Conservation (phyloP, 2,888 invertebrate genomes). For the Hololepta plana region DNA sequence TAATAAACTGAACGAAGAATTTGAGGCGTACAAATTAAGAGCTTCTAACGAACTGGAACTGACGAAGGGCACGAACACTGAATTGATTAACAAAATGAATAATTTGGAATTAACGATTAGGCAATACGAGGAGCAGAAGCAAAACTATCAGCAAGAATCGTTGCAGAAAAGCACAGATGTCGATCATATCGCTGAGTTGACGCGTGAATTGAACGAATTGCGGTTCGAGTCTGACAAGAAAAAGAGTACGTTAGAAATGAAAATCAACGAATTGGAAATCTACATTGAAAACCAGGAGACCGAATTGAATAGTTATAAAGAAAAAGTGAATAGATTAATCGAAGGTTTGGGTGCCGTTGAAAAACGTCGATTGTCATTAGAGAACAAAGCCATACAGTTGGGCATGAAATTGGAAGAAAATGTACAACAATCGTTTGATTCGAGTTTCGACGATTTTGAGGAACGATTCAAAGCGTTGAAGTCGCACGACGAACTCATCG, state of each 20-base stretch:
- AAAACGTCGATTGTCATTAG: constrained; percentile 37
- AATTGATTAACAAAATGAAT: constrained; percentile 8
- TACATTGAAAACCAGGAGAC: constrained; percentile 54
- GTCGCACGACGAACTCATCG: constrained; percentile 42
- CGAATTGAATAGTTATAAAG: constrained; percentile 44
- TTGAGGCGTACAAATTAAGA: constrained; percentile 19
- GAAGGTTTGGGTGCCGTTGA: constrained; percentile 44
- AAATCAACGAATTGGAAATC: constrained; percentile 54
- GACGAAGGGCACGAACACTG: constrained; percentile 16
- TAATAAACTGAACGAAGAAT: constrained; percentile 4
- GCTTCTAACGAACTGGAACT: constrained; percentile 23
- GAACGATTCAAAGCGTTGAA: constrained; percentile 43
- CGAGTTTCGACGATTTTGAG: constrained; percentile 21
- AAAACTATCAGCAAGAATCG: constrained; percentile 13
- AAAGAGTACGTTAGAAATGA: constrained; percentile 37
- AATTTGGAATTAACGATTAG: constrained; percentile 10
- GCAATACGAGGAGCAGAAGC: constrained; percentile 10
- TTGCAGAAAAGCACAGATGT: not conserved
- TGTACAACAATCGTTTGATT: constrained; percentile 34
- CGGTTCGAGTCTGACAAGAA: constrained; percentile 22
- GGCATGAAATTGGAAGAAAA: constrained; percentile 39
- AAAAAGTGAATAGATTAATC: constrained; percentile 44
- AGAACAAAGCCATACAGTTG: constrained; percentile 41
- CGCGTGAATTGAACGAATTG: constrained; percentile 12
- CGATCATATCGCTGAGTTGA: constrained; percentile 4